Evolutionary conservation across 2,888 invertebrate genomes (phyloP).

Genomic region (Hydropsyche betteni): DNA sequence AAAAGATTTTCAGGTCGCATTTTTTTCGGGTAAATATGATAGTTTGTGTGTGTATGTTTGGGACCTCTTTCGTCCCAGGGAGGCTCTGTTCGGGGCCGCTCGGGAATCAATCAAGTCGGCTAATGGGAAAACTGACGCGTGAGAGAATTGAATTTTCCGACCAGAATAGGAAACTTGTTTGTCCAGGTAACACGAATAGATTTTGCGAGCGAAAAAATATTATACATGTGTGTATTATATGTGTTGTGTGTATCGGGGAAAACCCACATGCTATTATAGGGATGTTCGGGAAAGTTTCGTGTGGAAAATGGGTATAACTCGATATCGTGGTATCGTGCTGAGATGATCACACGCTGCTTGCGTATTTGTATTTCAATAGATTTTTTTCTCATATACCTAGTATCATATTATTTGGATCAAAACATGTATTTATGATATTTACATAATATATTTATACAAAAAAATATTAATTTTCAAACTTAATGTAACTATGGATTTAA

Average conservation of each 20-base stretch:
- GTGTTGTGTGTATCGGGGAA: not conserved
- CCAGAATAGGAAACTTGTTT: conserved; percentile 35
- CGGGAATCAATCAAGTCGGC: conserved; percentile 38
- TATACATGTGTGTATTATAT: not conserved
- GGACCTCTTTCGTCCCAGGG: not conserved
- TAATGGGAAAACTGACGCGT: conserved; percentile 40
- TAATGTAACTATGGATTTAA: no score
- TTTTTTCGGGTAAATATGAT: conserved; percentile 25
- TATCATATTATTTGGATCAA: no score
- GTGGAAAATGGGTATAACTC: conserved; percentile 23
- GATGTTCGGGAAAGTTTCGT: conserved; percentile 12
- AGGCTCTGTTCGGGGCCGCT: conserved; percentile 1
- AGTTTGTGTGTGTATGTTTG: conserved; percentile 6
- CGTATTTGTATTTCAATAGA: conserved; percentile 6
- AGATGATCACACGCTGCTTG: conserved; percentile 22
- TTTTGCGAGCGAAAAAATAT: not conserved
- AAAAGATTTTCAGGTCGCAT: conserved; percentile 27
- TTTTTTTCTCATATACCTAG: not conserved
- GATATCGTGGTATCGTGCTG: conserved; percentile 9
- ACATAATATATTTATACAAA: no score
- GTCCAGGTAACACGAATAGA: conserved; percentile 28
- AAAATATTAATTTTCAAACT: no score
- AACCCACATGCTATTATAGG: no score
- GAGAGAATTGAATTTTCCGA: conserved; percentile 39
- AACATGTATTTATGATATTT: no score